Conservation (phyloP, 2,888 invertebrate species). For the Eucera pruinosa region DNA sequence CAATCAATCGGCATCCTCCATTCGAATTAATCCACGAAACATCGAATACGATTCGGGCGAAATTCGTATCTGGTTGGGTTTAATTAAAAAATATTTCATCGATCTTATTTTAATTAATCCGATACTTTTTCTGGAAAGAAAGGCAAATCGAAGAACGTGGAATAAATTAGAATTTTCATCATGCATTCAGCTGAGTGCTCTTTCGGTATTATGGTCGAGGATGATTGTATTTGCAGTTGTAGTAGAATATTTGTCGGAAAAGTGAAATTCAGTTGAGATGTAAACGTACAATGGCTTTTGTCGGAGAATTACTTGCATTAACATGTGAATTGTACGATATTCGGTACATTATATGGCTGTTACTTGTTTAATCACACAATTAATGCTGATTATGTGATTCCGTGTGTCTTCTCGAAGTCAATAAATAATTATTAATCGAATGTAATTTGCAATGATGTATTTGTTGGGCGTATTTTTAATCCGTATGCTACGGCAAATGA, state of each 20-base stretch:
- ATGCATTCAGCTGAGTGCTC: conserved; percentile 7
- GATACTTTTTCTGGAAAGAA: no score
- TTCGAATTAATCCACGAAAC: neutral
- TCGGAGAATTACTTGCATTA: neutral
- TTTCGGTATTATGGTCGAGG: conserved; percentile 8
- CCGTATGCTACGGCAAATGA: no score
- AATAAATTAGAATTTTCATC: neutral
- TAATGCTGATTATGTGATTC: conserved; percentile 11
- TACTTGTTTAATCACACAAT: conserved; percentile 12
- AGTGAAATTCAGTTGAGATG: conserved; percentile 3
- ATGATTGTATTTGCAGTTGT: neutral
- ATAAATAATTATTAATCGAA: neutral
- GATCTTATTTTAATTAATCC: conserved; percentile 17
- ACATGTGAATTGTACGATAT: conserved; percentile 13
- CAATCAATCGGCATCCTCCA: neutral
- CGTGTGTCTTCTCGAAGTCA: neutral
- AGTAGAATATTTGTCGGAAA: neutral
- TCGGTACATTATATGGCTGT: conserved; percentile 5
- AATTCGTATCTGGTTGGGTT: neutral
- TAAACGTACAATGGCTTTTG: conserved; percentile 2
- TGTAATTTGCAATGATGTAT: no score
- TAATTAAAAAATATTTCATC: conserved; percentile 30
- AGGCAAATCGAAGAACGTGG: no score
- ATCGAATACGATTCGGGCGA: no score
- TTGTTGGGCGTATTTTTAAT: no score